A percentile compares a stretch with the other conserved stretches of the same genome.
Evolutionary conservation across 2,888 invertebrate species (phyloP).

Genomic region (Hemaris fuciformis): DNA sequence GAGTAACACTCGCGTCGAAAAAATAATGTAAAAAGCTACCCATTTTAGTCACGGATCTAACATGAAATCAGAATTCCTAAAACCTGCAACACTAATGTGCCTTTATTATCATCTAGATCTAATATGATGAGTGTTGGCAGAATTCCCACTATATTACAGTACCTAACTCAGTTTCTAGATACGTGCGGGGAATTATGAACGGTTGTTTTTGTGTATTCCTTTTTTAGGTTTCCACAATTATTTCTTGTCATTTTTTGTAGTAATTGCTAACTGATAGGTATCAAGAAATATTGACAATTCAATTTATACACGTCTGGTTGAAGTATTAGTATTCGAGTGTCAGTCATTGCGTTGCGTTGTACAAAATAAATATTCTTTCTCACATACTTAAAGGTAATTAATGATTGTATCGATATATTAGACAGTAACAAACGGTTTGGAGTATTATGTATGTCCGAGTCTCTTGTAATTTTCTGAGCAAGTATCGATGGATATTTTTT

Average conservation of each 20-base stretch:
- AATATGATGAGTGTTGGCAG: conserved; percentile 76
- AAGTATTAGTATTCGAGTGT: background rate
- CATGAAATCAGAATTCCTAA: background rate
- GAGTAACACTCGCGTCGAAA: background rate
- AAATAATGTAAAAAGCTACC: background rate
- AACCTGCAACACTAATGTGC: conserved; percentile 22
- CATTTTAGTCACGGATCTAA: background rate
- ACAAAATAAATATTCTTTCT: background rate
- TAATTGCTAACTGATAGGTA: background rate
- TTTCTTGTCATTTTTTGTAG: background rate
- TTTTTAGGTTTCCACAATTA: background rate
- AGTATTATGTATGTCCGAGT: no score
- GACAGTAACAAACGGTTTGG: no score
- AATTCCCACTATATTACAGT: conserved; percentile 57
- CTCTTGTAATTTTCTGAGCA: no score
- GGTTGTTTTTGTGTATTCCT: conserved; percentile 26
- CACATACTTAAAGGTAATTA: no score
- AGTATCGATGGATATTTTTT: no score
- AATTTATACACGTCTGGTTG: background rate
- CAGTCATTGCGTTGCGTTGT: background rate
- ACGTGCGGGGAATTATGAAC: conserved; percentile 68
- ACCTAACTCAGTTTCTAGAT: conserved; percentile 68
- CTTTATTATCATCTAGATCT: conserved; percentile 71
- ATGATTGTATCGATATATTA: no score
- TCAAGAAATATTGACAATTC: background rate